phyloP scores from a whole-genome alignment of 2,888 invertebrate species.

The Meandrusa payeni region DNA sequence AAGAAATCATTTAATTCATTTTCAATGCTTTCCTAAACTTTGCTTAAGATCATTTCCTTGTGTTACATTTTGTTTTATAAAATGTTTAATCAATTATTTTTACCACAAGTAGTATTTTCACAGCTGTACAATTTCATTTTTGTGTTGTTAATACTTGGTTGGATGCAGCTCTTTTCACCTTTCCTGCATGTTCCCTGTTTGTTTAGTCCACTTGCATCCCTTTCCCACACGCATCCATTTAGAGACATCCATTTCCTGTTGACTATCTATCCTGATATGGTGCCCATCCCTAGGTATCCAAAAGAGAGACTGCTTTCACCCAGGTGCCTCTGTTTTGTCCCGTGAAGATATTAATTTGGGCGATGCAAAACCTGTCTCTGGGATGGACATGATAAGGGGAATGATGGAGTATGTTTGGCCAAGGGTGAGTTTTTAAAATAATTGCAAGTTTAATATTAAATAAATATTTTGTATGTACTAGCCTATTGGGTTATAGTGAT shows the following conservation, averaged over 20 bases:
- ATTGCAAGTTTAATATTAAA: too few relatives aligned
- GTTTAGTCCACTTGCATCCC: conserved; percentile 36
- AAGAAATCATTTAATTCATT: too few relatives aligned
- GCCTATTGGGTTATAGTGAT: too few relatives aligned
- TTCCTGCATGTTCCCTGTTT: conserved; percentile 36
- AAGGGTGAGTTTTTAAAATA: too few relatives aligned
- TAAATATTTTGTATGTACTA: too few relatives aligned
- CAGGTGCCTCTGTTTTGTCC: conserved; percentile 87
- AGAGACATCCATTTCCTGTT: conserved; percentile 24
- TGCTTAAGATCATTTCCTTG: conserved; percentile 1
- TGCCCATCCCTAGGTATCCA: conserved; percentile 74
- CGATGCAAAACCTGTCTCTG: conserved; percentile 82
- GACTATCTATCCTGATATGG: conserved; percentile 39
- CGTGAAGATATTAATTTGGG: conserved; percentile 83
- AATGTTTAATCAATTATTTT: conserved; percentile 9
- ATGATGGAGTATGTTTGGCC: conserved; percentile 98
- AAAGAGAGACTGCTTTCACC: conserved; percentile 94
- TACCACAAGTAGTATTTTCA: conserved; percentile 7
- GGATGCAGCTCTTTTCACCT: conserved; percentile 61
- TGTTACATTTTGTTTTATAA: conserved; percentile 18
- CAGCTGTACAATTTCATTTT: conserved; percentile 22
- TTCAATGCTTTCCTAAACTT: too few relatives aligned
- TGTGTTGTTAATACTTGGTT: conserved; percentile 72
- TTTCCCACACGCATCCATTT: conserved; percentile 30
- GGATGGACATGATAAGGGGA: conserved; percentile 89